Base-by-base conservation (phyloP, 2,113 vertebrate genomes). In the Thunnus maccoyii region DNA sequence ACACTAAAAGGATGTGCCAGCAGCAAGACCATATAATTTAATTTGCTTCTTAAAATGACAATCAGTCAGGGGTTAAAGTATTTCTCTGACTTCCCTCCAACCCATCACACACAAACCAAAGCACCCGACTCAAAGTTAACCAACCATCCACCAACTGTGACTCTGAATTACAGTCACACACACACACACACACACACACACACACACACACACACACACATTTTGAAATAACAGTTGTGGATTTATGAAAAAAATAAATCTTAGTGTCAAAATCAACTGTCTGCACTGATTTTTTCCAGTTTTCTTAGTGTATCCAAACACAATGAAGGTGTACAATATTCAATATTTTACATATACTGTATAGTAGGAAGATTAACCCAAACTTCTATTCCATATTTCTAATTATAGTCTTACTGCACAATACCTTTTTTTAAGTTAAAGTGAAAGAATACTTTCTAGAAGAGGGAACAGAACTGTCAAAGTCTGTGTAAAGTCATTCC, bases 11-110 rank as follows among this genome's bases (percentile, higher is more conserved):
- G 14, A 57, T 30, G 46, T 2, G 50, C 68, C 32, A 72, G 51
- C 63, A n/a, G 47, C 32, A 16, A 72, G 58, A 36, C 41, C 17
- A 54, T 67, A 67, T 1, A 17, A 63, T 78, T 63, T 60, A 14
- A 72, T 88, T 54, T 76, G 46, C 75, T 65, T 36, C 41, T 22
- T 76, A 60, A 82, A 83, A 66, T n/a, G 44, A 74, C 58, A 70
- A 56, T 64, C 76, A 83, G 57, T 7, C 27, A 67, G 20, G 13
- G 61, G 55, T 72, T 51, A 72, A 63, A 52, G 18, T 30, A 70
- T 78, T 80, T 80, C 18, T 65, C 54, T 54, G 18, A 52, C 30
- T 74, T 54, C 55, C 60, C 65, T 71, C 61, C 55, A 64, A 65
- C 30, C 25, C 17, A 50, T 36, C 57, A 69, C 66, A 71, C 72